Evolutionary conservation across 2,888 invertebrate species (phyloP).

Genomic region (Dasysyrphus albostriatus): DNA sequence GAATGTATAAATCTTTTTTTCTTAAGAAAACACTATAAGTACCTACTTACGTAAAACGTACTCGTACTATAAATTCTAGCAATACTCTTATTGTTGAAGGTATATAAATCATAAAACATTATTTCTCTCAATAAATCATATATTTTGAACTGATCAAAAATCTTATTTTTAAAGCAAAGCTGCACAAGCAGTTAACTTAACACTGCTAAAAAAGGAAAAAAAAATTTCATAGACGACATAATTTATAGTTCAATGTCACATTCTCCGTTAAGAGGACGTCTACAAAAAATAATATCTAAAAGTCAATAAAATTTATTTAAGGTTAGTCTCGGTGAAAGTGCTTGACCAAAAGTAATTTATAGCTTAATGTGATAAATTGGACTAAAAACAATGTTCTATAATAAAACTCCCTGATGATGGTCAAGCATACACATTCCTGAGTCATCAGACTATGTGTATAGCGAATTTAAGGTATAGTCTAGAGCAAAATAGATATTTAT

Average conservation of each 20-base stretch:
- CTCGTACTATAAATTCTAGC: no score
- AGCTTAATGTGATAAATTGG: slow-evolving; percentile 65
- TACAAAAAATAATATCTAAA: slow-evolving; percentile 33
- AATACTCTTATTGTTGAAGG: neutral
- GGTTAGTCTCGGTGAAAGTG: slow-evolving; percentile 67
- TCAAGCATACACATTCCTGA: slow-evolving; percentile 14
- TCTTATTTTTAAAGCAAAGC: slow-evolving; percentile 35
- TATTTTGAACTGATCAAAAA: slow-evolving; percentile 48
- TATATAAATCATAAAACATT: slow-evolving; percentile 20
- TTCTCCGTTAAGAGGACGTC: slow-evolving; percentile 16
- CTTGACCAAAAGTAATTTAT: slow-evolving; percentile 71
- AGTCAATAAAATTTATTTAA: slow-evolving; percentile 71
- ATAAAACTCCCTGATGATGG: slow-evolving; percentile 20
- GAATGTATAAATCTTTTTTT: no score
- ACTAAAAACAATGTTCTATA: neutral
- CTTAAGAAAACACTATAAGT: no score
- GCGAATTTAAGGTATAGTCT: neutral
- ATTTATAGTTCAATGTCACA: slow-evolving; percentile 59
- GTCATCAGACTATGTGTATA: slow-evolving; percentile 19
- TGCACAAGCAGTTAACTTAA: neutral
- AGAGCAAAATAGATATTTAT: neutral
- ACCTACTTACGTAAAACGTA: no score
- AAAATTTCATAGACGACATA: slow-evolving; percentile 57
- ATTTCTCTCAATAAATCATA: slow-evolving; percentile 36
- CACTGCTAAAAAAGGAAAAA: slow-evolving; percentile 37